A percentile compares a stretch with the other conserved stretches of the same genome.
Conservation (phyloP, 37 sponge, comb jelly and placozoan species). For the Aphrocallistes beatrix region DNA sequence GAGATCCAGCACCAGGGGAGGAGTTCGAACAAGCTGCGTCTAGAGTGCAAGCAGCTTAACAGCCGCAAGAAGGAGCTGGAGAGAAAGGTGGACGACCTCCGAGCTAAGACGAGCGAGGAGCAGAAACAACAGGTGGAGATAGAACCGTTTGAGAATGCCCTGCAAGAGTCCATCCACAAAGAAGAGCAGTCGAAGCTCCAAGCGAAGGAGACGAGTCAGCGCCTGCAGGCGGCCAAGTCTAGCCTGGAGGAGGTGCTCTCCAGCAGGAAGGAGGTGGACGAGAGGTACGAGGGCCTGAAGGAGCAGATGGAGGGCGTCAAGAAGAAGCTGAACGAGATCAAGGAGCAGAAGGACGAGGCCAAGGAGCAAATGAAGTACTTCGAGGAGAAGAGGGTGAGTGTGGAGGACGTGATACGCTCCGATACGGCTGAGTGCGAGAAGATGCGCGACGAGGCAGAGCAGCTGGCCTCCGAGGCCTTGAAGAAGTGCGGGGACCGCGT, state of each 20-base stretch:
- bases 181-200: neutral
- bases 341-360: neutral
- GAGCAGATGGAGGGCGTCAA: conserved; percentile 28
- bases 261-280: conserved; percentile 23
- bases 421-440: neutral
- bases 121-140: conserved; percentile 1
- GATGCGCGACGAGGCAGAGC: conserved; percentile 21
- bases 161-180: conserved; percentile 9
- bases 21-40: neutral
- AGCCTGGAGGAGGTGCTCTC: neutral
- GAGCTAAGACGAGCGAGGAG: conserved; percentile 21
- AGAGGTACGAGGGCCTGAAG: conserved; percentile 28
- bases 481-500: conserved; percentile 27
- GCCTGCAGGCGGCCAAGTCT: neutral
- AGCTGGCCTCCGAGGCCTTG: conserved; percentile 36
- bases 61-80: conserved; percentile 35
- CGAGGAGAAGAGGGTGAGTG: conserved; percentile 20
- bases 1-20: neutral
- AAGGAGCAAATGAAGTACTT: conserved; percentile 5
- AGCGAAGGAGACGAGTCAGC: neutral
- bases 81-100: conserved; percentile 23
- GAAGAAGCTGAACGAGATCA: conserved; percentile 7
- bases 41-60: neutral
- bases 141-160: neutral
- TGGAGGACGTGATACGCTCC: conserved; percentile 11